Evolutionary conservation across 1,140 invertebrate genomes (phyloP), one percentile per base, ranked within the genome.

Genomic region (Centruroides sculpturatus): DNA sequence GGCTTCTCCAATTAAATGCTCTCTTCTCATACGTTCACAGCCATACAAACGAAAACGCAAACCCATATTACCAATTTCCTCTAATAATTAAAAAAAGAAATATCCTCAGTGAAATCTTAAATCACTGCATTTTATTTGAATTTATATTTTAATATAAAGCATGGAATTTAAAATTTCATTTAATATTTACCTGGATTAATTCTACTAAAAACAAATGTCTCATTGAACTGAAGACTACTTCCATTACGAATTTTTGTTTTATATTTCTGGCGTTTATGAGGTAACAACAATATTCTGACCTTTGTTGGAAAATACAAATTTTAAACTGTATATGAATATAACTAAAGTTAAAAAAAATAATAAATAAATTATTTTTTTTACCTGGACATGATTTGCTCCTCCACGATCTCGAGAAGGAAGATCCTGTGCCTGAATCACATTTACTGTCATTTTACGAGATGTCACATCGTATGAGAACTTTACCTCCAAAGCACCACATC

Each of bases 41-140:
- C 89, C 89, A 71, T 94, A 95, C 11, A 96, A 81, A n/a, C 92
- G 80, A 41, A 95, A 82, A 47, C 92, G 80, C 1, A 95, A 78
- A 0, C 90, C 91, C 80, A 94, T 86, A 13, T 87, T 87, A 70
- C 87, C 87, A 3, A 95, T 87, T 69, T 95, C 92, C 76, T 93
- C 91, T 74, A 76, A 41, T 41, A 23, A 74, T 41, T 41, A 41
- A 6, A 41, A 41, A 41, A 3, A 41, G 23, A 23, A 23, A 23
- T 23, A 2, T 23, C 23, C 23, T 23, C 23, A 1, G 23, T 23
- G 2, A 23, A 23, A 23, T 23, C 23, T 23, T 23, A 23, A 23
- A 23, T 0, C 23, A 23, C 2, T 1, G 23, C 23, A 23, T 23
- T 23, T 23, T 23, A 23, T 23, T 23, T 23, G 23, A 23, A 23